These are phyloP conservation scores for Plebejus melissa DNA, from an alignment of 2,888 invertebrate genomes.

Conservation along the genomic window DNA sequence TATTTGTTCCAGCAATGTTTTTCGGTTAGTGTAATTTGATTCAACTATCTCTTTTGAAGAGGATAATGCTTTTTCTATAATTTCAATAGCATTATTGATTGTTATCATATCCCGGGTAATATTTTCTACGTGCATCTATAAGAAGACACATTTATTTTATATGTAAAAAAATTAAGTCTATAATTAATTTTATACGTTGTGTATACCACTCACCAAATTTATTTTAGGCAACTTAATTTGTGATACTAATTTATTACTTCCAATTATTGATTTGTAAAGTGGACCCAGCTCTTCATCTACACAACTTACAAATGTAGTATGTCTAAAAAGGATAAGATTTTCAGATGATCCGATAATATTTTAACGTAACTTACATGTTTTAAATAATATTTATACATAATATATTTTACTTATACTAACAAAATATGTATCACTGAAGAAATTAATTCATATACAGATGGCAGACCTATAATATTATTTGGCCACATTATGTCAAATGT, in stretches of 20 bases:
- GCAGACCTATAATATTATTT: background rate
- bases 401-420: background rate
- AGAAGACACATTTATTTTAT: background rate
- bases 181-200: background rate
- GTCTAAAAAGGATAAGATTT: background rate
- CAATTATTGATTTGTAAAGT: background rate
- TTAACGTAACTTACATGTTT: slow-evolving; percentile 36
- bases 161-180: background rate
- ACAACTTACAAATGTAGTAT: background rate
- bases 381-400: background rate
- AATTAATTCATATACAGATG: background rate
- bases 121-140: background rate
- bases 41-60: background rate
- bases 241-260: background rate
- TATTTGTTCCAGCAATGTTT: slow-evolving; percentile 4
- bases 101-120: background rate
- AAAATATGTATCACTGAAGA: background rate
- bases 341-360: slow-evolving; percentile 37
- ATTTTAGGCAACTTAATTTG: background rate
- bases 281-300: background rate
- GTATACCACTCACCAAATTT: background rate
- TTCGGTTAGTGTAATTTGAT: background rate
- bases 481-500: background rate
- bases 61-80: slow-evolving; percentile 10
- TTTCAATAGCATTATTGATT: slow-evolving; percentile 10